Conservation (phyloP, 2,797 vertebrate genomes). For the Spinibarbus caldwelli region DNA sequence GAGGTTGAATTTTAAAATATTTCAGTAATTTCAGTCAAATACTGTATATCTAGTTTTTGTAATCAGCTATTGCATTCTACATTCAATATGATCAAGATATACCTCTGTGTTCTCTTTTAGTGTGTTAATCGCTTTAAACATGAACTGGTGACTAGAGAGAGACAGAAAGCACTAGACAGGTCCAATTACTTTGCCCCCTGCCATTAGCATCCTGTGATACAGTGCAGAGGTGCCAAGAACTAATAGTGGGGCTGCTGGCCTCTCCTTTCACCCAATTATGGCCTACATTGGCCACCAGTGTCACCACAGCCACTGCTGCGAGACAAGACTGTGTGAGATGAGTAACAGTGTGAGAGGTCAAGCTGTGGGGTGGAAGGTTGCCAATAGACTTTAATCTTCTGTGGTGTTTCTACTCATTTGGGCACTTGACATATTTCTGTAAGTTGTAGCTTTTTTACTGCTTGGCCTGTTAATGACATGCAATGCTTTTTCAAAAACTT, state of each 20-base stretch:
- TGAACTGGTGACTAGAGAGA: slow-evolving; percentile 34
- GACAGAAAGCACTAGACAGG: slow-evolving; percentile 43
- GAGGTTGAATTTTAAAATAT: background rate
- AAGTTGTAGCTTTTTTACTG: slow-evolving; percentile 17
- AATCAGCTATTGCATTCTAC: background rate
- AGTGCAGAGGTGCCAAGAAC: slow-evolving; percentile 59
- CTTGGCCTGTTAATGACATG: background rate
- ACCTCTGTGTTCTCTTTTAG: slow-evolving; percentile 10
- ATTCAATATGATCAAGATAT: slow-evolving; percentile 14
- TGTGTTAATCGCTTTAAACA: slow-evolving; percentile 8
- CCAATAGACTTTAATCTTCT: slow-evolving; percentile 36
- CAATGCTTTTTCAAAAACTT: background rate
- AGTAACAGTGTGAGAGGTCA: slow-evolving; percentile 54
- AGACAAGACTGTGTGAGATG: slow-evolving; percentile 45
- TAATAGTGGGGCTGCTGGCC: no score
- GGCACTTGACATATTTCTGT: slow-evolving; percentile 10
- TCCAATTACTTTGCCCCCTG: slow-evolving; percentile 61
- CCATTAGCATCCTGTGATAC: slow-evolving; percentile 37
- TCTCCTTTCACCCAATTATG: no score
- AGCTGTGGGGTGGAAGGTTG: slow-evolving; percentile 36
- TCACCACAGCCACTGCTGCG: slow-evolving; percentile 51
- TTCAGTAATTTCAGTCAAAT: background rate
- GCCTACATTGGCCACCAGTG: no score
- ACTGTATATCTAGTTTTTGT: background rate
- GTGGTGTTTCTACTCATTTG: slow-evolving; percentile 21